Evolutionary conservation across 1,140 invertebrate genomes (phyloP).

Genomic region (Periplaneta americana): DNA sequence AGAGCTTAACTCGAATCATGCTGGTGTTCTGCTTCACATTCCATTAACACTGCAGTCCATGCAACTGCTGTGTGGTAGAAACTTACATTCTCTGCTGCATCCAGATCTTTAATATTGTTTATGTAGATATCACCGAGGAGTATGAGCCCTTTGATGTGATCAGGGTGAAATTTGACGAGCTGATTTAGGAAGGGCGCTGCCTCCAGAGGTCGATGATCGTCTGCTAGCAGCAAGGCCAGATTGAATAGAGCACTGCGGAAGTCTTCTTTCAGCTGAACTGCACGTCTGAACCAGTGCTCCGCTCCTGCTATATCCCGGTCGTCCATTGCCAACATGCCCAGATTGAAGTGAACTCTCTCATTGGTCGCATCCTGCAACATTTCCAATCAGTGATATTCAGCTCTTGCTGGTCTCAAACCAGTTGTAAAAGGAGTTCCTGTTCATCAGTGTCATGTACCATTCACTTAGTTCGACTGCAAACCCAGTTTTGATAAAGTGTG

Average conservation of each 20-base stretch:
- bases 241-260: conserved; percentile 94
- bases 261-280: conserved; percentile 76
- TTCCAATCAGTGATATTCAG: too few relatives aligned
- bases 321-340: conserved; percentile 96
- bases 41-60: too few relatives aligned
- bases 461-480: too few relatives aligned
- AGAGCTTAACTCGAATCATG: too few relatives aligned
- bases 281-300: conserved; percentile 82
- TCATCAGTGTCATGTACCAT: too few relatives aligned
- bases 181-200: conserved; percentile 91
- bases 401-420: too few relatives aligned
- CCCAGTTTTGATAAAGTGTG: too few relatives aligned
- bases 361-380: conserved; percentile 56
- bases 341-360: conserved; percentile 88
- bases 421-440: too few relatives aligned
- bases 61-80: too few relatives aligned
- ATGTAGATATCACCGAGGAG: conserved; percentile 95
- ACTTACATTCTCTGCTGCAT: conserved; percentile 83
- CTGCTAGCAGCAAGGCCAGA: conserved; percentile 82
- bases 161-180: conserved; percentile 83
- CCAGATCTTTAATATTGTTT: conserved; percentile 90
- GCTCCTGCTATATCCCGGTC: conserved; percentile 82
- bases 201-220: conserved; percentile 81
- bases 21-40: too few relatives aligned
- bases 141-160: conserved; percentile 92